Evolutionary conservation across 2,888 invertebrate genomes (phyloP).

Genomic region (Orchestes rusci): DNA sequence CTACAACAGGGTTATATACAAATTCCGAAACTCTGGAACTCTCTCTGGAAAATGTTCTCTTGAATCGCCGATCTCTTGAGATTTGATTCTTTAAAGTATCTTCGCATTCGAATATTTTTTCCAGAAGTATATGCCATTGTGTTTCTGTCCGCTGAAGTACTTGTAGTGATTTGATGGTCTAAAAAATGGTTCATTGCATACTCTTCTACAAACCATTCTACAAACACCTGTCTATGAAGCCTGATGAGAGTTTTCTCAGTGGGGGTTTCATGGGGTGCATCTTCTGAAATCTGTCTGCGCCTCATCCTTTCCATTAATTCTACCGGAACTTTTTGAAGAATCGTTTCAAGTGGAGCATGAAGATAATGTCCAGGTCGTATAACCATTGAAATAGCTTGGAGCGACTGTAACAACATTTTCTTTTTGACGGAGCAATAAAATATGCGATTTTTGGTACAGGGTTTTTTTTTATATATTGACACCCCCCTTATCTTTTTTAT

Average conservation of each 20-base stretch:
- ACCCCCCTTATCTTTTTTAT: too few species aligned
- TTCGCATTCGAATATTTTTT: constrained; percentile 74
- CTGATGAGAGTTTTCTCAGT: constrained; percentile 81
- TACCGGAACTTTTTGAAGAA: constrained; percentile 78
- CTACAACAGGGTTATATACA: constrained; percentile 60
- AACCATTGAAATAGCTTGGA: constrained; percentile 73
- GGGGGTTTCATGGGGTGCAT: constrained; percentile 58
- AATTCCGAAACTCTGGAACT: constrained; percentile 51
- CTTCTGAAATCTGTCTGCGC: constrained; percentile 53
- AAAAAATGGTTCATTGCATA: constrained; percentile 10
- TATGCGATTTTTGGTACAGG: too few species aligned
- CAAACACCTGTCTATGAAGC: constrained; percentile 76
- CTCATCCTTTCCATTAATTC: constrained; percentile 69
- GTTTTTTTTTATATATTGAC: too few species aligned
- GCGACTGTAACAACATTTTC: constrained; percentile 61
- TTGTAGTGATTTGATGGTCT: constrained; percentile 84
- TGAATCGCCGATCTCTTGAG: constrained; percentile 52
- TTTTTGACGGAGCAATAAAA: too few species aligned
- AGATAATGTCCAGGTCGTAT: constrained; percentile 70
- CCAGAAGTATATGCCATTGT: constrained; percentile 83
- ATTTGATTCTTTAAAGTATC: constrained; percentile 76
- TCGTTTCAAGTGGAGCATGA: constrained; percentile 77
- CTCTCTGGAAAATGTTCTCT: constrained; percentile 63
- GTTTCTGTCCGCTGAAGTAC: constrained; percentile 90
- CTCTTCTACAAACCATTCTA: neutral